These are phyloP conservation scores for Gracilinanus agilis DNA, from an alignment of 2,113 vertebrate species.

Conservation along the genomic window DNA sequence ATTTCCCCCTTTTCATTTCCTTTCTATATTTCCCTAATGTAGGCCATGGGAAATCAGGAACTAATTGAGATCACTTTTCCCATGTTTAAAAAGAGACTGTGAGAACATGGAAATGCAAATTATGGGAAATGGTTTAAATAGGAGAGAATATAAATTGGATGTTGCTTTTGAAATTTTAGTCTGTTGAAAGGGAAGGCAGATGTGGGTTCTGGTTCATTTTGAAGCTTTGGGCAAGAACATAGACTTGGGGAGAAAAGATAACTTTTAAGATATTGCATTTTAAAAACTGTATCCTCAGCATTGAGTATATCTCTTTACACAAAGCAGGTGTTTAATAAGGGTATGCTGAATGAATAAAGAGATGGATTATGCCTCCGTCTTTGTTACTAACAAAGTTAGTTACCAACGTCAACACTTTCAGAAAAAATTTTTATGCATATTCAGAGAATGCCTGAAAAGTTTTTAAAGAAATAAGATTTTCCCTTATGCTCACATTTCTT, in stretches of 20 bases:
- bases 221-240: neutral
- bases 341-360: neutral
- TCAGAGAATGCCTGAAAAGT: neutral
- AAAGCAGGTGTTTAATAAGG: neutral
- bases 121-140: neutral
- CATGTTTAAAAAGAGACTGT: constrained; percentile 53
- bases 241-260: neutral
- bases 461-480: neutral
- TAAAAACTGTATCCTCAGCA: neutral
- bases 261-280: neutral
- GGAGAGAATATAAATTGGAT: neutral
- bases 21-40: neutral
- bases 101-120: constrained; percentile 12
- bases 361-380: neutral
- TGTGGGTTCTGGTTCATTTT: neutral
- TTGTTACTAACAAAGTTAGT: neutral
- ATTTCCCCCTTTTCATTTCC: neutral
- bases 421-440: neutral
- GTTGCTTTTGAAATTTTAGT: neutral
- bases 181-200: neutral
- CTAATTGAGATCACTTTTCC: constrained; percentile 15
- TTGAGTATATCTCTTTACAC: neutral
- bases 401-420: neutral
- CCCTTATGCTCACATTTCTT: neutral
- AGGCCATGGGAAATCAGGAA: constrained; percentile 64